These are phyloP conservation scores for Hirtodrosophila histrioides DNA, from an alignment of 2,888 invertebrate genomes.

Conservation along the genomic window DNA sequence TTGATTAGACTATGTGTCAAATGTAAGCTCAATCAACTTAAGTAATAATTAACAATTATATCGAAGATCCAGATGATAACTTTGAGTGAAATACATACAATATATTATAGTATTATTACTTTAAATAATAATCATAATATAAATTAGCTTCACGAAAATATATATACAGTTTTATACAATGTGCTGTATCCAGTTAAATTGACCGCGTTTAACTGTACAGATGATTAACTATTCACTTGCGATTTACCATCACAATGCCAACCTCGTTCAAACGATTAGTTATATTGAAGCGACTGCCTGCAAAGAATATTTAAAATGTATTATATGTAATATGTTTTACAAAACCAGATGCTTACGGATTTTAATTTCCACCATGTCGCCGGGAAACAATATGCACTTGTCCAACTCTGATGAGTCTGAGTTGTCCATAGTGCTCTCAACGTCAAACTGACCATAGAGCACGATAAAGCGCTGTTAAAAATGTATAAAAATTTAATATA, in stretches of 20 bases:
- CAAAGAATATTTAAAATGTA: slow-evolving; percentile 3
- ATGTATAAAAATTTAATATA: neutral
- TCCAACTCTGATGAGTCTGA: neutral
- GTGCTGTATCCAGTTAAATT: no score
- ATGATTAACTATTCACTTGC: slow-evolving; percentile 5
- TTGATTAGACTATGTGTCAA: no score
- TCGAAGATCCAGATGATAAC: neutral
- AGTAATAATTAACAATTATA: slow-evolving; percentile 22
- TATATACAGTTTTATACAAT: no score
- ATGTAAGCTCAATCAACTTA: no score
- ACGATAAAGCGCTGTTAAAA: slow-evolving; percentile 58
- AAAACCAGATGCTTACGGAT: slow-evolving; percentile 39
- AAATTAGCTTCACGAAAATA: no score
- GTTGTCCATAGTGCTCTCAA: slow-evolving; percentile 17
- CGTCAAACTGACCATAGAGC: slow-evolving; percentile 55
- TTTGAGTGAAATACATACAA: neutral
- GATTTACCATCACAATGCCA: slow-evolving; percentile 31
- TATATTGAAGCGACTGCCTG: slow-evolving; percentile 43
- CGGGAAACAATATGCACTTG: slow-evolving; percentile 36
- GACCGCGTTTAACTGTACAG: no score
- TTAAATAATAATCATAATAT: no score
- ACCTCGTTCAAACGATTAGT: slow-evolving; percentile 24
- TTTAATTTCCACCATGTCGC: slow-evolving; percentile 65
- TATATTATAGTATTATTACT: no score
- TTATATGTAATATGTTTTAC: neutral